Evolutionary conservation across 2,888 invertebrate species (phyloP), one percentile per base, ranked within the genome.

Genomic region (Neocrepidodera transversa): DNA sequence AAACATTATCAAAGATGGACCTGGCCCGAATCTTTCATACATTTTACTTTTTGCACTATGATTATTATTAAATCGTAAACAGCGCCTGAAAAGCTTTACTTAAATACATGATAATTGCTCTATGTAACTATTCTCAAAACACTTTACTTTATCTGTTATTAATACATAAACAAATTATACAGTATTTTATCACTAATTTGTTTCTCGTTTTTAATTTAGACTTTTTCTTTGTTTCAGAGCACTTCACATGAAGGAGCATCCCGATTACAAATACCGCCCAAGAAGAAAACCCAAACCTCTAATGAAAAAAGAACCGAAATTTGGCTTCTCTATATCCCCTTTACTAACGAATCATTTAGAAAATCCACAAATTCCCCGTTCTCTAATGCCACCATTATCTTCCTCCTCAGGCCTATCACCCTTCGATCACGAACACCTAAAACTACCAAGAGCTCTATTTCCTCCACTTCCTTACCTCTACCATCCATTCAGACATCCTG

Each of bases 161-260:
- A n/a, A n/a, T n/a, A n/a, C n/a, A n/a, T n/a, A n/a, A n/a, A n/a
- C n/a, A n/a, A n/a, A n/a, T n/a, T n/a, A n/a, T n/a, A n/a, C n/a
- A n/a, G n/a, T n/a, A n/a, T n/a, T n/a, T n/a, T n/a, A n/a, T n/a
- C n/a, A n/a, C n/a, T n/a, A n/a, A n/a, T n/a, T n/a, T n/a, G n/a
- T n/a, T n/a, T n/a, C n/a, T n/a, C n/a, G n/a, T n/a, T n/a, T n/a
- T n/a, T n/a, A n/a, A n/a, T n/a, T n/a, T n/a, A n/a, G n/a, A n/a
- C n/a, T n/a, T n/a, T n/a, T 48, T 30, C 56, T 58, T 69, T 63
- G 42, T 82, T 82, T 18, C 86, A 94, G 93, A 78, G 93, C 93
- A 30, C 84, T 94, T 8, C 93, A 94, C 84, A 94, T 94, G 93
- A 93, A 93, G 81, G 93, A 94, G 76, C 93, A 93, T 74, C 94